These are phyloP conservation scores for Xyliphius kryptos DNA, from an alignment of 2,113 vertebrate species.

Conservation along the genomic window DNA sequence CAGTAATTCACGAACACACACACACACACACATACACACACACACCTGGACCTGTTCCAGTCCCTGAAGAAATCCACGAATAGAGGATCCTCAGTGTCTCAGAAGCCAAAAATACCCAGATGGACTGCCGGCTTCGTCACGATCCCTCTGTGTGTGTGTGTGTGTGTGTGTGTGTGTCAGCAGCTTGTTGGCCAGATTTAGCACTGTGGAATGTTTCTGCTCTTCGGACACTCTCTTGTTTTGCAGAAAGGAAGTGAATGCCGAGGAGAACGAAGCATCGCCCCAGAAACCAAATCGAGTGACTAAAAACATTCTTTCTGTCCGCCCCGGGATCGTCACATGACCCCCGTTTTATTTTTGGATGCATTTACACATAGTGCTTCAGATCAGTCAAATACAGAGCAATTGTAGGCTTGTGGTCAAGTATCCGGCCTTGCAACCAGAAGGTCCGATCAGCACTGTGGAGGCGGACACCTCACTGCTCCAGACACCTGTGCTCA, in stretches of 20 bases:
- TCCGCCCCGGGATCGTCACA: constrained; percentile 1
- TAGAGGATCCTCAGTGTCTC: constrained; percentile 30
- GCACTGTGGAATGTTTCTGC: constrained; percentile 51
- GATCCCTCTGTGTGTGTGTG: constrained; percentile 46
- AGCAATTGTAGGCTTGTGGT: too few species aligned
- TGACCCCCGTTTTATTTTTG: too few species aligned
- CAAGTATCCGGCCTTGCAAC: too few species aligned
- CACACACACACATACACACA: constrained; percentile 39
- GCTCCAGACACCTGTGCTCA: too few species aligned
- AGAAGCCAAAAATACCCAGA: constrained; percentile 55
- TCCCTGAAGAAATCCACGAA: constrained; percentile 42
- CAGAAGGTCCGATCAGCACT: too few species aligned
- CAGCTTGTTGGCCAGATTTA: constrained; percentile 49
- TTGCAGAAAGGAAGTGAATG: constrained; percentile 43
- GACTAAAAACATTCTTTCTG: constrained; percentile 25
- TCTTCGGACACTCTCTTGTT: constrained; percentile 43
- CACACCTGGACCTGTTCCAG: too few species aligned
- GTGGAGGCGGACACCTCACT: too few species aligned
- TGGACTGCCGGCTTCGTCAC: constrained; percentile 42
- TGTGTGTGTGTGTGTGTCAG: too few species aligned
- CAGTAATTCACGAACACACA: too few species aligned
- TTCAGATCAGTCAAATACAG: too few species aligned
- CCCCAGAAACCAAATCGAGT: constrained; percentile 15
- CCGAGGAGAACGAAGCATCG: constrained; percentile 35
- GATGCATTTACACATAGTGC: too few species aligned